Base-by-base conservation (phyloP, 2,888 invertebrate genomes). In the Ceratothoa steindachneri region DNA sequence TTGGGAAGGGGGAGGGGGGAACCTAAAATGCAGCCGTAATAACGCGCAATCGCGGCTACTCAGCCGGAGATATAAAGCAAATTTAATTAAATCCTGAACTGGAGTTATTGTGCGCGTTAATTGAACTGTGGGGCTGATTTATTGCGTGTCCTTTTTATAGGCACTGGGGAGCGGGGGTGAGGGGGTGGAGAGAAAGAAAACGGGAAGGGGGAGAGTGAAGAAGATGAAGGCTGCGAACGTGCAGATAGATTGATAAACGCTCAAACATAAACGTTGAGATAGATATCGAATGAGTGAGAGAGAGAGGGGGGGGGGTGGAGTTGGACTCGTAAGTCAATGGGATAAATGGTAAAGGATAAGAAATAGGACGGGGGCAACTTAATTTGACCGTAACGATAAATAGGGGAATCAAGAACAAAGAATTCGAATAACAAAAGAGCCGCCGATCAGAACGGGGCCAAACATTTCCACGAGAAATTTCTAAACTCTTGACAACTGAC, bases 1-100 rank as follows among this genome's bases (percentile, higher is more conserved):
- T 60, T 22, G 60, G 19, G 19, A 60, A n/a, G 60, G 9, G 19
- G 9, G 19, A 1, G 1, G 60, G 22, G 66, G 29, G 27, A 7
- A 1, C 66, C 0, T 27, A 24, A 41, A 41, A 41, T 41, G 41
- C 41, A 41, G 60, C 22, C 60, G 60, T 60, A 60, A 60, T 60
- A 3, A 24, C 24, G 60, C 27, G 24, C 60, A 60, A 60, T 60
- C 60, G 60, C 2, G 60, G 60, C 60, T 60, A 60, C 60, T 60
- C 28, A 30, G 29, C 69, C 28, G 27, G 60, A 71, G 71, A 71
- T 71, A 60, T 71, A 71, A 71, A 71, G 71, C 71, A 71, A 71
- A 71, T 71, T 71, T 71, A 71, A 71, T 71, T 71, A 71, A 71
- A 71, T 60, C 71, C 30, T 19, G 64, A 71, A 71, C 29, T 64